phyloP scores from a whole-genome alignment of 2,888 invertebrate species.

The Hydrotaea cyrtoneurina region DNA sequence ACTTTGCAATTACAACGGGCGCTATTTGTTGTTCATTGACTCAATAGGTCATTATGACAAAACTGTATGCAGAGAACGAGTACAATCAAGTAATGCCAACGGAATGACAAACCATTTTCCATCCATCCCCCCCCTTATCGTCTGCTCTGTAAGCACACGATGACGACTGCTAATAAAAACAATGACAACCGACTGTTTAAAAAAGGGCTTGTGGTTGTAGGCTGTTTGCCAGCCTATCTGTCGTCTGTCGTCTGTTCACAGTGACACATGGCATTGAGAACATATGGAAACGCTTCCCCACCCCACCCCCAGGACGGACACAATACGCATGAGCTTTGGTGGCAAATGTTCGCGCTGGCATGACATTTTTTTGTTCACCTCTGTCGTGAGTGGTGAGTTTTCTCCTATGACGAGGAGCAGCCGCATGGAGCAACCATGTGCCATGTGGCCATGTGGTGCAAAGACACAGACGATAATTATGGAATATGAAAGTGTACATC shows the following conservation, averaged over 20 bases:
- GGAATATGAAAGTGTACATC: constrained; percentile 27
- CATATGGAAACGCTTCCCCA: not conserved
- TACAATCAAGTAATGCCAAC: not conserved
- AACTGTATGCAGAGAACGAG: not conserved
- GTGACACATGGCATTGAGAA: constrained; percentile 5
- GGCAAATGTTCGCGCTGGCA: not conserved
- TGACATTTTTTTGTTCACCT: not conserved
- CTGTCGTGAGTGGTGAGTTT: constrained; percentile 17
- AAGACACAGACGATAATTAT: constrained; percentile 16
- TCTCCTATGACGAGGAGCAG: not conserved
- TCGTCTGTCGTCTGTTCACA: too few relatives aligned
- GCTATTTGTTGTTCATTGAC: not conserved
- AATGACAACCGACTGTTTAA: constrained; percentile 9
- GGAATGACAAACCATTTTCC: not conserved
- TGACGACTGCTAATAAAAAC: constrained; percentile 15
- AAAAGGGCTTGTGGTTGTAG: constrained; percentile 14
- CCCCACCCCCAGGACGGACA: not conserved
- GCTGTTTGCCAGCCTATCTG: not conserved
- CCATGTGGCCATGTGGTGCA: constrained; percentile 30
- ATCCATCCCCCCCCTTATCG: not conserved
- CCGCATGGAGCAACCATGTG: too few relatives aligned
- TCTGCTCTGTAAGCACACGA: not conserved
- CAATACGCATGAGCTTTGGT: constrained; percentile 27
- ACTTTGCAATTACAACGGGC: not conserved
- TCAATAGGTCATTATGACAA: not conserved